These are phyloP conservation scores for Tragelaphus eurycerus DNA, from an alignment of 2,797 vertebrate genomes.

Conservation along the genomic window DNA sequence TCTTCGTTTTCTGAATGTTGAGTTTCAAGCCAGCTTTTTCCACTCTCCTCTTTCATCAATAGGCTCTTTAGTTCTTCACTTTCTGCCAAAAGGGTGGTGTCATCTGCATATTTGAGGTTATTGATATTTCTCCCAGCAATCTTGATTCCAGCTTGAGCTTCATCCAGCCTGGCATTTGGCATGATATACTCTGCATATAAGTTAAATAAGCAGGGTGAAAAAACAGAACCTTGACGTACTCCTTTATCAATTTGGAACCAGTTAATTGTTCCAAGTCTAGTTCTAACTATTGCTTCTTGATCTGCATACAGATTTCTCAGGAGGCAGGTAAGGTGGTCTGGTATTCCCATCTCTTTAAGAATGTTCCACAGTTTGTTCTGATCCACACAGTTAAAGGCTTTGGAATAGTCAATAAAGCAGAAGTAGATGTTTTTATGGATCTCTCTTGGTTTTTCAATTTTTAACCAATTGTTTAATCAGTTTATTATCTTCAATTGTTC, in stretches of 20 bases:
- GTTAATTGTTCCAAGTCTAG: not conserved
- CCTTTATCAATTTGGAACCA: not conserved
- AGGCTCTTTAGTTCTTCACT: not conserved
- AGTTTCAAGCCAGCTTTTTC: not conserved
- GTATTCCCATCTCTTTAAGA: not conserved
- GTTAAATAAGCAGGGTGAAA: not conserved
- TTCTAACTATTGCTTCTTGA: not conserved
- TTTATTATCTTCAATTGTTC: not conserved
- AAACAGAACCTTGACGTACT: not conserved
- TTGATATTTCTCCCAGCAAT: not conserved
- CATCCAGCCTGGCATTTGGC: not conserved
- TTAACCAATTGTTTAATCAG: not conserved
- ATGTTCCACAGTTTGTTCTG: not conserved
- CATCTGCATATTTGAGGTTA: not conserved
- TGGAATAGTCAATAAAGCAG: not conserved
- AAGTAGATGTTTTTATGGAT: not conserved
- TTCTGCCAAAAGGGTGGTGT: not conserved
- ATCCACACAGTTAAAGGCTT: not conserved
- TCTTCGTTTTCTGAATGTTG: not conserved
- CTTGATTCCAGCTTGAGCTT: not conserved
- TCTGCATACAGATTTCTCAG: not conserved
- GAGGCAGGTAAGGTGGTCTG: not conserved
- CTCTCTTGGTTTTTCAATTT: not conserved
- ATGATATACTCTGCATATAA: not conserved
- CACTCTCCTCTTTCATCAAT: not conserved